Evolutionary conservation across 2,113 vertebrate species (phyloP), one percentile per base, ranked within the genome.

Genomic region (Mastomys natalensis): DNA sequence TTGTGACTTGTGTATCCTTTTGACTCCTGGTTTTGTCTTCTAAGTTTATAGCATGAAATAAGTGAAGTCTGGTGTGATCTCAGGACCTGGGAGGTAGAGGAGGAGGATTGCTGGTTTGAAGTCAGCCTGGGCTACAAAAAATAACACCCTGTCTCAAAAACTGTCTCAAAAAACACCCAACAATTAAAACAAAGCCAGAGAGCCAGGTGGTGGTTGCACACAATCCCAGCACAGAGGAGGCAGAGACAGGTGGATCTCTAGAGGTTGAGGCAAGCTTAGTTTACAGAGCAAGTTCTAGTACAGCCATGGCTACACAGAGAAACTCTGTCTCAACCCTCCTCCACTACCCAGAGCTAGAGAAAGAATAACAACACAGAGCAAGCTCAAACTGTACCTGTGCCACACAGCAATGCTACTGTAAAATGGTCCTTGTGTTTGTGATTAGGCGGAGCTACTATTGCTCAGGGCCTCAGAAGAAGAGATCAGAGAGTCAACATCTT

Each of bases 391-490:
- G 43, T 58, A 84, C 87, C 48, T 31, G 78, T 80, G 66, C 45
- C 45, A 58, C 16, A 73, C 0, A 82, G 26, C 51, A 76, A 24
- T 72, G 87, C 78, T 74, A 21, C 24, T 72, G 55, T 64, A 77
- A 91, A 94, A 37, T n/a, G 9, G 48, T 84, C 70, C 13, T 73
- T n/a, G 37, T 89, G 12, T 53, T 31, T 8, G 48, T 48, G 31
- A 87, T 12, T n/a, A 55, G 58, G 58, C n/a, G 70, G n/a, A 84
- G 26, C 37, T 92, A 68, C 78, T 95, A 87, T 48, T 48, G n/a
- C 45, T 45, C 73, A 26, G 51, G 87, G 58, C 22, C 58, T 76
- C 87, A 84, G 87, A 95, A 88, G n/a, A 45, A 82, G 81, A 88
- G 72, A 31, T 85, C 26, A 2, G 70, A 62, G 62, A 68, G 53